Percentiles rank a stretch among this genome's conserved stretches.
Evolutionary conservation across 2,888 invertebrate species (phyloP).

Genomic region (Campaea margaritaria): DNA sequence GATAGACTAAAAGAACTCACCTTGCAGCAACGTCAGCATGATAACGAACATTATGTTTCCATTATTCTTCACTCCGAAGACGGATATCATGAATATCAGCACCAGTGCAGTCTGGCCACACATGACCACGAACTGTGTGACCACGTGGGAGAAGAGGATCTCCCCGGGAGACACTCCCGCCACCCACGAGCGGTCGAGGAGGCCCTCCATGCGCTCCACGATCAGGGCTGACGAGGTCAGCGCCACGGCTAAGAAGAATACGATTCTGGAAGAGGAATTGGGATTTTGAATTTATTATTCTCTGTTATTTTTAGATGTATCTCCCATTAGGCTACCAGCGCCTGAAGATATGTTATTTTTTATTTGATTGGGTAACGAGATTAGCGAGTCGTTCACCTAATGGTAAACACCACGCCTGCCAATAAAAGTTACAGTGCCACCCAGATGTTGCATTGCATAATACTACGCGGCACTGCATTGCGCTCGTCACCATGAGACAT

Average conservation of each 20-base stretch:
- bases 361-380: too few relatives aligned
- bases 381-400: too few relatives aligned
- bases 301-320: too few relatives aligned
- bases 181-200: slow-evolving; percentile 96
- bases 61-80: slow-evolving; percentile 95
- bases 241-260: slow-evolving; percentile 98
- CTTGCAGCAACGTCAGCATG: slow-evolving; percentile 94
- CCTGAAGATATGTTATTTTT: too few relatives aligned
- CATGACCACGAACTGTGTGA: slow-evolving; percentile 98
- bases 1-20: slow-evolving; percentile 55
- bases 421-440: too few relatives aligned
- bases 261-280: slow-evolving; percentile 87
- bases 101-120: slow-evolving; percentile 96
- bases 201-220: slow-evolving; percentile 95
- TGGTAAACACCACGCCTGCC: too few relatives aligned
- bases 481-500: too few relatives aligned
- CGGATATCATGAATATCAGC: slow-evolving; percentile 95
- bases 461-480: too few relatives aligned
- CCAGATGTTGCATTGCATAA: too few relatives aligned
- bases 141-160: slow-evolving; percentile 96
- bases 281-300: too few relatives aligned
- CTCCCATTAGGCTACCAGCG: too few relatives aligned
- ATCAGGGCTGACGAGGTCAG: slow-evolving; percentile 96
- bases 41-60: slow-evolving; percentile 95
- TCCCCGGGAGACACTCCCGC: slow-evolving; percentile 96